Evolutionary conservation across 2,797 vertebrate genomes (phyloP).

Genomic region (Molossus molossus): DNA sequence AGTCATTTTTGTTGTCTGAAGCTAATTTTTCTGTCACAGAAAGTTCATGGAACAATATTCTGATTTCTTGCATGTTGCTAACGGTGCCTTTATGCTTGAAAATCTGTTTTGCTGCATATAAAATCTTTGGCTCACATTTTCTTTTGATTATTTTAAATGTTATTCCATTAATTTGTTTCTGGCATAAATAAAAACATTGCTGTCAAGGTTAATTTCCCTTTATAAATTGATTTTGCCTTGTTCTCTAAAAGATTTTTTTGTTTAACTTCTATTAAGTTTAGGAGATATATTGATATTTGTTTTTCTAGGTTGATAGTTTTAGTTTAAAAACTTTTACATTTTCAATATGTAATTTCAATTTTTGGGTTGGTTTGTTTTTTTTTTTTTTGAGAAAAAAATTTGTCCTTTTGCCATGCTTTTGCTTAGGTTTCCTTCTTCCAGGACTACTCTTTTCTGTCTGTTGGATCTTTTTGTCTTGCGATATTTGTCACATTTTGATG

Average conservation of each 20-base stretch:
- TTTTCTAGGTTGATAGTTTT: neutral
- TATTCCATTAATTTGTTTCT: neutral
- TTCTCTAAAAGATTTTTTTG: neutral
- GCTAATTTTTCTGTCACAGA: neutral
- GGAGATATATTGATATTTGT: neutral
- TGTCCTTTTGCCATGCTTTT: neutral
- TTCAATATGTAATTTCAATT: neutral
- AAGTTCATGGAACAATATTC: neutral
- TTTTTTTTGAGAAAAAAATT: neutral
- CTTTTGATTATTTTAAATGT: slow-evolving; percentile 5
- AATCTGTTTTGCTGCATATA: neutral
- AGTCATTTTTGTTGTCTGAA: neutral
- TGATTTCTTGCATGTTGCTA: neutral
- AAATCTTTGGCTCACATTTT: slow-evolving; percentile 34
- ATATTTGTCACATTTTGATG: neutral
- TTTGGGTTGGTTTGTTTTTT: no score
- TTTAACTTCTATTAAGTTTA: neutral
- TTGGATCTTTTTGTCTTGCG: neutral
- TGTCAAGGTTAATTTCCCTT: neutral
- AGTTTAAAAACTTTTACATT: neutral
- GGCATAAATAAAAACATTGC: neutral
- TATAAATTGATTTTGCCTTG: slow-evolving; percentile 25
- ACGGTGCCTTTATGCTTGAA: neutral
- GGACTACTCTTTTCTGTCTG: neutral
- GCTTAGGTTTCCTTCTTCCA: neutral